phyloP scores from a whole-genome alignment of 2,113 vertebrate species.

The Taxidea taxus region DNA sequence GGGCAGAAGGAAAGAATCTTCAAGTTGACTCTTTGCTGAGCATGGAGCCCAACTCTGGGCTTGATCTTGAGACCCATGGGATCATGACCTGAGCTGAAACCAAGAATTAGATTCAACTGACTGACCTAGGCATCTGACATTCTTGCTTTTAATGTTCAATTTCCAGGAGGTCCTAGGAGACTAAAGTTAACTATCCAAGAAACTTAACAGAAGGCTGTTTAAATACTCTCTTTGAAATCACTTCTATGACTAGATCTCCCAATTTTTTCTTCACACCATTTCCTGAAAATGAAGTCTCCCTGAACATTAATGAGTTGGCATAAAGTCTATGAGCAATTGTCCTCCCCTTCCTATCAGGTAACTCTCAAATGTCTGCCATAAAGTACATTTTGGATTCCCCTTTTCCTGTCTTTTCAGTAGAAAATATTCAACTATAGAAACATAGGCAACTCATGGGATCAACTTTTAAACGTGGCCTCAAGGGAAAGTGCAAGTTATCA shows the following conservation, averaged over 20 bases:
- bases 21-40: neutral
- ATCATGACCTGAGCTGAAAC: neutral
- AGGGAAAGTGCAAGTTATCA: neutral
- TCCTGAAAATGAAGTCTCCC: neutral
- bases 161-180: neutral
- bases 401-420: neutral
- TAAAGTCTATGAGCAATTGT: neutral
- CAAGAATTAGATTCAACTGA: neutral
- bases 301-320: neutral
- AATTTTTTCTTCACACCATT: neutral
- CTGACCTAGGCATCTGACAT: neutral
- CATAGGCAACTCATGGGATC: fast-evolving
- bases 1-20: neutral
- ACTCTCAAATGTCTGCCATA: neutral
- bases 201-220: neutral
- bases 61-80: neutral
- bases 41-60: neutral
- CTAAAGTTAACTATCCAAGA: neutral
- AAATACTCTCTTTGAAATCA: neutral
- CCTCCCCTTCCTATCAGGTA: neutral
- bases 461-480: neutral
- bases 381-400: neutral
- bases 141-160: neutral
- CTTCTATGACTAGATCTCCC: neutral
- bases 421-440: neutral